Percentiles rank a stretch among this genome's conserved stretches.
phyloP scores from a whole-genome alignment of 2,888 invertebrate species.

The Xylota segnis region DNA sequence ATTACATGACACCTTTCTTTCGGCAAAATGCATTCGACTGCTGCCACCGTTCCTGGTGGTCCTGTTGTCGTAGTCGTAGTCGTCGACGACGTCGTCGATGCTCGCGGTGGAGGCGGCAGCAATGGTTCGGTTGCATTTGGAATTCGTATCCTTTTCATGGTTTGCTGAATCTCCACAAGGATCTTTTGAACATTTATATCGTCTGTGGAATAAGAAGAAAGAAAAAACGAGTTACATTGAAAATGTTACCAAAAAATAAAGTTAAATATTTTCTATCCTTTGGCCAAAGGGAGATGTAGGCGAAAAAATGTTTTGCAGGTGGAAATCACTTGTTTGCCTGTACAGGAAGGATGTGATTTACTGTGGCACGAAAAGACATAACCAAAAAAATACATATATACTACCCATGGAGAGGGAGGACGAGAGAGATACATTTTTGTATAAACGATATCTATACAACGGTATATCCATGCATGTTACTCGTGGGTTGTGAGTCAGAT shows the following conservation, averaged over 20 bases:
- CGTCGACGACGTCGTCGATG: slow-evolving; percentile 24
- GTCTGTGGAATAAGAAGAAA: slow-evolving; percentile 61
- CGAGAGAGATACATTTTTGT: slow-evolving; percentile 34
- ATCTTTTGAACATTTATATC: slow-evolving; percentile 77
- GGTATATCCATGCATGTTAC: slow-evolving; percentile 55
- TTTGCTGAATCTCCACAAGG: slow-evolving; percentile 77
- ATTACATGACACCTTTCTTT: slow-evolving; percentile 73
- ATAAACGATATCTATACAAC: slow-evolving; percentile 26
- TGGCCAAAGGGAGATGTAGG: slow-evolving; percentile 12
- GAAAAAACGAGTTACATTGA: slow-evolving; percentile 32
- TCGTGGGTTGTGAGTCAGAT: slow-evolving; percentile 31
- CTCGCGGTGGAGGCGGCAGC: slow-evolving; percentile 36
- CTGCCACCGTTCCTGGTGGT: not conserved
- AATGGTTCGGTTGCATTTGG: slow-evolving; percentile 59
- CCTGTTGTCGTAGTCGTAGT: slow-evolving; percentile 6
- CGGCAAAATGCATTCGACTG: slow-evolving; percentile 55
- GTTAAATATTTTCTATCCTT: slow-evolving; percentile 28
- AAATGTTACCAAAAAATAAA: slow-evolving; percentile 50
- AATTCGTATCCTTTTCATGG: slow-evolving; percentile 76
- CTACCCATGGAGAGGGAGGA: not conserved
- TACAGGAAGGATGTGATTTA: slow-evolving; percentile 83
- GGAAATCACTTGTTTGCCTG: slow-evolving; percentile 83
- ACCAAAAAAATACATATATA: slow-evolving; percentile 13
- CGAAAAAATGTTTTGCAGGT: slow-evolving; percentile 72
- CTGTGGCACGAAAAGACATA: slow-evolving; percentile 78